Conservation (phyloP, 2,888 invertebrate genomes). For the Leptodirus hochenwartii region DNA sequence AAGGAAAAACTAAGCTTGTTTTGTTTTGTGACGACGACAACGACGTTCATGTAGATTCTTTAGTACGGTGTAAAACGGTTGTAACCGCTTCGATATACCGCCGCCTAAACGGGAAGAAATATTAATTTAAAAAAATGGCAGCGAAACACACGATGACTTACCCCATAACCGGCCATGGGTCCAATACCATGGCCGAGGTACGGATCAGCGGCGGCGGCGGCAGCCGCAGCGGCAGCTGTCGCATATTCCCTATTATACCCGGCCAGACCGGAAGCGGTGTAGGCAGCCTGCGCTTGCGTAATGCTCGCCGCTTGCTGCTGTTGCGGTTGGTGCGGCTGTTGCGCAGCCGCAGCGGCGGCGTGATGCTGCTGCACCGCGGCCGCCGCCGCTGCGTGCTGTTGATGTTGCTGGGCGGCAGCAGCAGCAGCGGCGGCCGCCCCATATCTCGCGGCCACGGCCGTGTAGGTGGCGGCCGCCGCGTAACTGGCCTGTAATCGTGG, state of each 20-base stretch:
- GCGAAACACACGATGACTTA: conserved; percentile 30
- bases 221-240: no score
- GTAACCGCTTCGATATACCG: conserved; percentile 85
- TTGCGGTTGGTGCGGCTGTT: conserved; percentile 54
- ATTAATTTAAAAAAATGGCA: neutral
- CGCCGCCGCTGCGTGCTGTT: conserved; percentile 38
- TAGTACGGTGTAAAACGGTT: conserved; percentile 90
- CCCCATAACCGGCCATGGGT: conserved; percentile 93
- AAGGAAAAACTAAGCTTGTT: no score
- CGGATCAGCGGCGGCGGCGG: no score
- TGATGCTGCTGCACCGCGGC: conserved; percentile 48
- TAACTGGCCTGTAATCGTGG: conserved; percentile 80
- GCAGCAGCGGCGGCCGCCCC: conserved; percentile 60
- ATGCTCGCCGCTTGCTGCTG: conserved; percentile 29
- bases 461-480: conserved; percentile 74
- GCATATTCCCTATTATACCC: conserved; percentile 80
- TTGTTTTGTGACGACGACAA: no score
- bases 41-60: no score
- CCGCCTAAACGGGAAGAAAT: conserved; percentile 44
- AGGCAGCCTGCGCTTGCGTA: no score
- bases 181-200: conserved; percentile 92
- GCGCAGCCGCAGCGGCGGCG: no score
- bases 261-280: no score
- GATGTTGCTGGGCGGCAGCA: conserved; percentile 53
- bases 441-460: conserved; percentile 69